A percentile compares a stretch with the other conserved stretches of the same genome.
Evolutionary conservation across 2,113 vertebrate genomes (phyloP).

Genomic region (Panthera uncia): DNA sequence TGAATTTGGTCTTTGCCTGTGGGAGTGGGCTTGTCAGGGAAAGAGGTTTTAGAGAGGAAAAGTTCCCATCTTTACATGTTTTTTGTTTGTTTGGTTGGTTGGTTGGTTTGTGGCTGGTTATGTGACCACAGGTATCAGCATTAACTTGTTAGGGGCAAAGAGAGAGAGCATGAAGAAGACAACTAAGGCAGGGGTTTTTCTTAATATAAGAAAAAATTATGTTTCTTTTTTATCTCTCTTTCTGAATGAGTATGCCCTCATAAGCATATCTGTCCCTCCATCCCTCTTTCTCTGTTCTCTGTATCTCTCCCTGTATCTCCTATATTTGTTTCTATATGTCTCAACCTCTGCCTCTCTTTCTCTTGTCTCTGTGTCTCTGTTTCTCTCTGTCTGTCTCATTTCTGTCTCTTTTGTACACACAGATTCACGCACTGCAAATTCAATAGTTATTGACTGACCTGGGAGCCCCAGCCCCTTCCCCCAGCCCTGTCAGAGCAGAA

Average conservation of each 20-base stretch:
- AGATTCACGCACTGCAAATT: not conserved
- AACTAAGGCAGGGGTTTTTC: not conserved
- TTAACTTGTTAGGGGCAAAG: not conserved
- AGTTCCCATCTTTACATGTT: not conserved
- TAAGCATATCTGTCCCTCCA: not conserved
- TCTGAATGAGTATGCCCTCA: not conserved
- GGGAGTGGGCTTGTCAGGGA: not conserved
- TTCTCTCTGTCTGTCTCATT: not conserved
- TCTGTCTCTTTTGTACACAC: not conserved
- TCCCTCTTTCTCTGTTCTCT: not conserved
- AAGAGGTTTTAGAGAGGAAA: not conserved
- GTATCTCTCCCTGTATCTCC: not conserved
- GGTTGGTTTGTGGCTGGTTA: not conserved
- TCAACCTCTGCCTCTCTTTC: not conserved
- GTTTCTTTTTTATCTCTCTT: not conserved
- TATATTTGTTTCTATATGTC: not conserved
- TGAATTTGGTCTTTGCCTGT: not conserved
- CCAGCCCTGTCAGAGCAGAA: slow-evolving; percentile 2
- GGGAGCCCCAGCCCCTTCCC: not conserved
- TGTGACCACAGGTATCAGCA: not conserved
- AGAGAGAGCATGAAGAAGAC: not conserved
- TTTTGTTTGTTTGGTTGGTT: not conserved
- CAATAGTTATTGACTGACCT: not conserved
- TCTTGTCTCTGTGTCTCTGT: not conserved
- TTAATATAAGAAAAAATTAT: not conserved